Percentiles rank a stretch among this genome's conserved stretches.
These are phyloP conservation scores for Punctoribates punctum DNA, from an alignment of 2,888 invertebrate species.

Conservation along the genomic window DNA sequence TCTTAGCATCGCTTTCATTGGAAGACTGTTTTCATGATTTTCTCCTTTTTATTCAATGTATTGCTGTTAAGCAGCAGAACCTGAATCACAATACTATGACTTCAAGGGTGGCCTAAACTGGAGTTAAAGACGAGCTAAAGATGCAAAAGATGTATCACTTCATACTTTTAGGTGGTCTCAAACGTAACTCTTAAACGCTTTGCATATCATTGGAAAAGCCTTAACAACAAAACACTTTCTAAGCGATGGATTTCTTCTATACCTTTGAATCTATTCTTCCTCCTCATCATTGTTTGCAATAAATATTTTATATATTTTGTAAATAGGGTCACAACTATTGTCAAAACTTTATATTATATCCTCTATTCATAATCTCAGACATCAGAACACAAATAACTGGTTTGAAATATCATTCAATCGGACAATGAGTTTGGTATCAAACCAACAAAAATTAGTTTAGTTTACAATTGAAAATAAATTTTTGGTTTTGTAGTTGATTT, in stretches of 20 bases:
- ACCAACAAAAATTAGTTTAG: background rate
- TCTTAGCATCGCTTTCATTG: constrained; percentile 28
- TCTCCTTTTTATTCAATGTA: constrained; percentile 8
- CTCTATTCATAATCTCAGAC: background rate
- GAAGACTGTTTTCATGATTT: background rate
- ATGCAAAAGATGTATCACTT: constrained; percentile 36
- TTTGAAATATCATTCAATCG: background rate
- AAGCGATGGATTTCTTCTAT: background rate
- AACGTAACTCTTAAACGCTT: constrained; percentile 13
- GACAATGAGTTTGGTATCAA: background rate
- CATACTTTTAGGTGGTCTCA: constrained; percentile 30
- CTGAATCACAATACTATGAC: constrained; percentile 26
- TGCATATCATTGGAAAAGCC: constrained; percentile 24
- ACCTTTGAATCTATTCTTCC: background rate
- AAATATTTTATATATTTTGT: constrained; percentile 20
- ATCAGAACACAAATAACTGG: constrained; percentile 14
- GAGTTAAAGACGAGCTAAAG: constrained; percentile 25
- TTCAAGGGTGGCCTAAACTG: constrained; percentile 36
- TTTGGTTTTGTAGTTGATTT: background rate
- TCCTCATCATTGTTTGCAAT: constrained; percentile 28
- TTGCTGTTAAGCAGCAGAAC: constrained; percentile 11
- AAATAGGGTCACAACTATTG: constrained; percentile 27
- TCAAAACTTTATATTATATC: constrained; percentile 10
- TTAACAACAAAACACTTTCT: constrained; percentile 33
- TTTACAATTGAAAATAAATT: background rate